Percentiles rank a stretch among this genome's conserved stretches.
Evolutionary conservation across 2,888 invertebrate species (phyloP).

Genomic region (Anthoptus insignis): DNA sequence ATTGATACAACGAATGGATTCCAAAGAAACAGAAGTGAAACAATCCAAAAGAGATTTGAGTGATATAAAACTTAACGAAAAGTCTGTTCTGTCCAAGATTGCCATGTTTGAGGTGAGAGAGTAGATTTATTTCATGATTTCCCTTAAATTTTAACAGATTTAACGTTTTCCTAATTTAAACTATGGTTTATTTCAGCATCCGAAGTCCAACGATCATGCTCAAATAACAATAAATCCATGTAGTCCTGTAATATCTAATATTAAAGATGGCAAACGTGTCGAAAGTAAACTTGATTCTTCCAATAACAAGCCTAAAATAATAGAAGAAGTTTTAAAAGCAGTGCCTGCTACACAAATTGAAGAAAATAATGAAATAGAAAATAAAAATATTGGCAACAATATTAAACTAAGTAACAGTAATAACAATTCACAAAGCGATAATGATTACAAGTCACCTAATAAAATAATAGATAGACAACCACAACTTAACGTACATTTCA

Average conservation of each 20-base stretch:
- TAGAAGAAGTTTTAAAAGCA: conserved; percentile 61
- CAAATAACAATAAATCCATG: too few species aligned
- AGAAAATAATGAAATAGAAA: neutral
- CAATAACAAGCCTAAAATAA: conserved; percentile 60
- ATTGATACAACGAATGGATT: conserved; percentile 57
- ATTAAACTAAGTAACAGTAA: neutral
- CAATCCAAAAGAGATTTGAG: conserved; percentile 49
- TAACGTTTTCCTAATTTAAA: too few species aligned
- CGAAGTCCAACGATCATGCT: too few species aligned
- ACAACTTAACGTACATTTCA: neutral
- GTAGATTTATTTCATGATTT: too few species aligned
- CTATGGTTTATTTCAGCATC: conserved; percentile 49
- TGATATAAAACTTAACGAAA: conserved; percentile 60
- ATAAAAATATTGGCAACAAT: too few species aligned
- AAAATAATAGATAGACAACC: conserved; percentile 2
- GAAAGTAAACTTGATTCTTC: conserved; percentile 30
- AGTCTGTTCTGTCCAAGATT: conserved; percentile 69
- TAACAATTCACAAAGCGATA: neutral
- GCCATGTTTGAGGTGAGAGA: conserved; percentile 75
- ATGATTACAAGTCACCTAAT: neutral
- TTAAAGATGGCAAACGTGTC: conserved; percentile 18
- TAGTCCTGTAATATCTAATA: conserved; percentile 40
- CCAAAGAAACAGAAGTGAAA: conserved; percentile 47
- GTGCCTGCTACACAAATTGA: conserved; percentile 1
- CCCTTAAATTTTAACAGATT: too few species aligned